Evolutionary conservation across 2,797 vertebrate genomes (phyloP), one percentile per base, ranked within the genome.

Genomic region (Caiman crocodilus): DNA sequence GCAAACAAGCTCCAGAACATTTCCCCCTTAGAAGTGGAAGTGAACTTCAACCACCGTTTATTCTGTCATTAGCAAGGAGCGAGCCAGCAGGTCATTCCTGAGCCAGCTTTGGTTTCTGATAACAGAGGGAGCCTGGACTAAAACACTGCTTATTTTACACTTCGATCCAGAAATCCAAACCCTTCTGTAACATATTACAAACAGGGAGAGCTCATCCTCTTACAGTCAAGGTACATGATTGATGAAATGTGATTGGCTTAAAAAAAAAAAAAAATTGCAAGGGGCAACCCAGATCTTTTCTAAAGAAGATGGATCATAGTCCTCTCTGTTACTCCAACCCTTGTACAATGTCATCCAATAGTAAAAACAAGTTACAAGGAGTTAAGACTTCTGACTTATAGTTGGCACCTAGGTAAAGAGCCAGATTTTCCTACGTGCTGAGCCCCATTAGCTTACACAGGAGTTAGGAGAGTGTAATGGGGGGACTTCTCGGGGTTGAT

Each of bases 371-470:
- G 65, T 8, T 5, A 21, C 28, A 6, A 0, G 0, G 21, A 30
- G 71, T 63, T 26, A 16, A 58, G 42, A 23, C 28, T 57, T 4
- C 1, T 0, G 16, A 5, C 71, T 21, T 50, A 64, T 0, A 0
- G 17, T 74, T 26, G 28, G 20, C 59, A 21, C 26, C 13, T 5
- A 61, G 9, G 23, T 25, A 11, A 91, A 56, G 13, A 30, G 10
- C 16, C 17, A 63, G 17, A 35, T 84, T 85, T 85, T 84, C 57
- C 50, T 9, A 84, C 56, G 20, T n/a, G 7, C 9, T 79, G 65
- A 71, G 16, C 71, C 61, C 10, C 16, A 35, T 7, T 61, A 59
- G 15, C 32, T 69, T 21, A 85, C 26, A 2, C 18, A 57, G 58
- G 75, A 83, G 4, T 42, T 93, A 73, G 42, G 42, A 50, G 42